Evolutionary conservation across 2,113 vertebrate genomes (phyloP).

Genomic region (Myrmecobius fasciatus): DNA sequence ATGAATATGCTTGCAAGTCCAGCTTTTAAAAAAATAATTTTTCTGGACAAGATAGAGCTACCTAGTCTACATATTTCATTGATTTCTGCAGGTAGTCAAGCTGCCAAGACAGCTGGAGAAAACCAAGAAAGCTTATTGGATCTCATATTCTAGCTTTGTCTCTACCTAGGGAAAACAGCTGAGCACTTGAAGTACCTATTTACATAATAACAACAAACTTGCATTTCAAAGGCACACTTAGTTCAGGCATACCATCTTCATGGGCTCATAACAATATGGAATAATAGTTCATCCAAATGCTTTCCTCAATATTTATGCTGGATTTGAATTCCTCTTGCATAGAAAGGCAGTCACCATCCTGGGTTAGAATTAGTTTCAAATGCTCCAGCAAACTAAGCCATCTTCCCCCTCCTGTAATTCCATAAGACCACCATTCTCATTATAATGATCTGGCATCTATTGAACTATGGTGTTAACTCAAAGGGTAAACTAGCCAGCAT

Average conservation of each 20-base stretch:
- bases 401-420: slow-evolving; percentile 52
- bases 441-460: slow-evolving; percentile 33
- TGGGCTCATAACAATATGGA: slow-evolving; percentile 65
- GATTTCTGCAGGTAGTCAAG: slow-evolving; percentile 76
- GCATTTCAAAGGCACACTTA: slow-evolving; percentile 67
- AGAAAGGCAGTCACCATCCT: slow-evolving; percentile 56
- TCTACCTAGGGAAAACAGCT: slow-evolving; percentile 78
- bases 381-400: slow-evolving; percentile 52
- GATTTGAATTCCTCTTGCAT: slow-evolving; percentile 14
- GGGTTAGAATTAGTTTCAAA: slow-evolving; percentile 66
- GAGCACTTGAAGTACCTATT: slow-evolving; percentile 71
- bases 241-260: slow-evolving; percentile 58
- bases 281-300: slow-evolving; percentile 38
- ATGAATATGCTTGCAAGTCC: slow-evolving; percentile 55
- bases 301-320: slow-evolving; percentile 55
- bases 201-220: slow-evolving; percentile 70
- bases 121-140: slow-evolving; percentile 72
- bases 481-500: not conserved
- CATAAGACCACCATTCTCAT: slow-evolving; percentile 41
- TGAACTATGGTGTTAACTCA: slow-evolving; percentile 4
- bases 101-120: slow-evolving; percentile 83
- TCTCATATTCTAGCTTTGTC: slow-evolving; percentile 72
- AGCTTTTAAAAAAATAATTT: slow-evolving; percentile 53
- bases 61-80: slow-evolving; percentile 72
- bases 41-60: slow-evolving; percentile 70